Percentiles rank a stretch among this genome's conserved stretches.
Conservation (phyloP, 2,888 invertebrate genomes). For the Ectemnius continuus region DNA sequence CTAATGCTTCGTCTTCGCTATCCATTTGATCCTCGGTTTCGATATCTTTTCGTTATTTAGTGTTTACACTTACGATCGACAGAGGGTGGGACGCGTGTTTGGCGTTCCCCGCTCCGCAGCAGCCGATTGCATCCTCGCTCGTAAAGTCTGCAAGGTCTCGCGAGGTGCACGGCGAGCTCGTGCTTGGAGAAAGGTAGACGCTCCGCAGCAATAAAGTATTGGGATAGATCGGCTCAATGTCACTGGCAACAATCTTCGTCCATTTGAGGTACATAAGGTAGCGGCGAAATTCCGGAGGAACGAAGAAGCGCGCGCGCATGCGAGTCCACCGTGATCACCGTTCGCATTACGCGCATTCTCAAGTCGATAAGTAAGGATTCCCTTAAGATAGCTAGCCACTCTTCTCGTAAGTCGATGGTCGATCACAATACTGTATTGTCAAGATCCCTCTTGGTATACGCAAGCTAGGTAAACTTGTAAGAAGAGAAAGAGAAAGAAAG, state of each 20-base stretch:
- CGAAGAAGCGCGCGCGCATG: background rate
- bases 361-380: background rate
- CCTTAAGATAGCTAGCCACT: constrained; percentile 1
- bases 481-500: constrained; percentile 30
- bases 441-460: constrained; percentile 60
- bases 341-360: background rate
- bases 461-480: constrained; percentile 30
- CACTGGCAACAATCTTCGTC: background rate
- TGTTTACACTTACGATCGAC: constrained; percentile 3
- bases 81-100: background rate
- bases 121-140: constrained; percentile 23
- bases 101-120: constrained; percentile 10
- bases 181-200: constrained; percentile 51
- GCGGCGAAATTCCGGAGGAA: background rate
- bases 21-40: too few relatives aligned
- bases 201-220: constrained; percentile 48
- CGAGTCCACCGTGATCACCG: background rate
- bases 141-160: constrained; percentile 24
- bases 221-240: constrained; percentile 44
- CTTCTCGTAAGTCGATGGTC: constrained; percentile 33
- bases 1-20: background rate
- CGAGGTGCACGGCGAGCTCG: constrained; percentile 41
- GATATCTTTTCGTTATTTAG: constrained; percentile 4
- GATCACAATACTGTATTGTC: constrained; percentile 54
- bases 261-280: too few relatives aligned